Base-by-base conservation (phyloP, 2,797 vertebrate species). In the Eurystomus glaucurus region DNA sequence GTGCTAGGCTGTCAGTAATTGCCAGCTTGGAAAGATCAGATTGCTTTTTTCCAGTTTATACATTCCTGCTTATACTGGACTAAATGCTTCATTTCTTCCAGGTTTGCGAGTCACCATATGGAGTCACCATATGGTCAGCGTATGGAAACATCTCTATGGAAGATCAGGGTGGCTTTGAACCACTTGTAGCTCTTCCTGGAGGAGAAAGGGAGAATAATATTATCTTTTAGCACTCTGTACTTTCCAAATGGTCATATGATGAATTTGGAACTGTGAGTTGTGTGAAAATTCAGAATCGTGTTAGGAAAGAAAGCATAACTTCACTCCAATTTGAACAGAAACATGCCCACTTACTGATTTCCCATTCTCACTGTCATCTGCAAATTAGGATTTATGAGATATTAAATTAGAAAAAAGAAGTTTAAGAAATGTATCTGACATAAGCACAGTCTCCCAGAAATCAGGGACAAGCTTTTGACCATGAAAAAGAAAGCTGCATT, bases 261-360 rank as follows among this genome's bases (percentile, higher is more conserved):
- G 28, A 86, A 11, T 79, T 83, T 97, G 85, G 70, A 96, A 91
- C 76, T 26, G 11, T 82, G 72, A 95, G 7, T 51, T 71, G 75
- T 93, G 57, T 84, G 75, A 92, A 95, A 96, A 94, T 91, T 90
- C n/a, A 90, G 41, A 51, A 51, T 43, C 65, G 91, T 84, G 1
- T 45, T 64, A 60, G 89, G 64, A 64, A 84, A 91, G 50, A 88
- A 37, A 86, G 62, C 31, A 29, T 54, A 54, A 45, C 19, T 75
- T 76, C 85, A 72, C 51, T 91, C 72, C 91, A 83, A 20, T 12
- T 11, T 85, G 74, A 91, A 65, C 29, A 43, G 58, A 81, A 65
- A 33, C 25, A 85, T 43, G 46, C n/a, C 35, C 52, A 77, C 35
- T 64, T 70, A 41, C 55, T 80, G 41, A 68, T 85, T 66, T 91